Evolutionary conservation across 2,797 vertebrate genomes (phyloP), one percentile per base, ranked within the genome.

Genomic region (Sandelia bainsii): DNA sequence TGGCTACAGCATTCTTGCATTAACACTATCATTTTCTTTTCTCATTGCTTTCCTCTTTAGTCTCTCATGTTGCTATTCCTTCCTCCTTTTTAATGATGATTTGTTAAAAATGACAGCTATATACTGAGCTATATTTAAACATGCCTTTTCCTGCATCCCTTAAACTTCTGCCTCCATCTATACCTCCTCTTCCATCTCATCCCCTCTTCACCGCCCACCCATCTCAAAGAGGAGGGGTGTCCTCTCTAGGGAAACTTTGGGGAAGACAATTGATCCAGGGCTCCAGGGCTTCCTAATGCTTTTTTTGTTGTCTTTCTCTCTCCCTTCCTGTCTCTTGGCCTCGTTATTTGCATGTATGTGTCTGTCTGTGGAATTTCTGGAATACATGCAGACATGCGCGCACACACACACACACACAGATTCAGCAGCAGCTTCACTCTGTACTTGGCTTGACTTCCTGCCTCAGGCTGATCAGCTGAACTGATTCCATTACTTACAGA

Each of bases 401-500:
- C 40, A 51, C 71, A 58, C 48, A 71, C 69, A 39, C 25, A 61
- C 17, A 69, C 23, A 67, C 23, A 59, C 20, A 77, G 27, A 91
- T 86, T 62, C 79, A 88, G 84, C 75, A 78, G 77, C 70, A 81
- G 83, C 72, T 84, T 85, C 77, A 46, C 83, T 84, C 81, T 89
- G 90, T 86, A 89, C 90, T 92, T 75, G 84, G 82, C 88, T 90
- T 92, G 89, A 92, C 92, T 92, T 86, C 72, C 79, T 85, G 90
- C 93, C 93, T 92, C 79, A 53, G 92, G 93, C 92, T 87, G 87
- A 86, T 91, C 90, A 93, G 86, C 90, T 89, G 82, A 91, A 93
- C 86, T 87, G 80, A 91, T 89, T 90, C 83, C 89, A 91, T 91
- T 90, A 89, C 88, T 91, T 88, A 93, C 89, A 89, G 83, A 88